Evolutionary conservation across 1,140 invertebrate genomes (phyloP), one percentile per base, ranked within the genome.

Genomic region (Dendroctonus ponderosae): DNA sequence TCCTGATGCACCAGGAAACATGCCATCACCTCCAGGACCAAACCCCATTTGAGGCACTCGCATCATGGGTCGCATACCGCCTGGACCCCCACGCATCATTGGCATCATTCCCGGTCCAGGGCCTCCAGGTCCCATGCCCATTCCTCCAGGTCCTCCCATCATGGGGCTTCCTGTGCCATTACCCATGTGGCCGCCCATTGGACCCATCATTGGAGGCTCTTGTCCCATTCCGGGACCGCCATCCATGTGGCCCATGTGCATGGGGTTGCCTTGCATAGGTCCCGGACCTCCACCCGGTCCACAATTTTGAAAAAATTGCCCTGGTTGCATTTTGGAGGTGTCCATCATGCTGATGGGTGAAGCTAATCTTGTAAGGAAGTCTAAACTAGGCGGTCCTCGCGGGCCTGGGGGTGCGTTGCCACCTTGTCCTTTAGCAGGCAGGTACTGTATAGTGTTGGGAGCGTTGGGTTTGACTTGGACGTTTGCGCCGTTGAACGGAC

Each of bases 371-470:
- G 94, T 93, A 65, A 97, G 83, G 79, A 97, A 97, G 67, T 97
- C 94, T 53, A 97, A 81, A 77, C 92, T 94, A 6, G 94, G 93
- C 1, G 92, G 91, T n/a, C 89, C 89, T 57, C 91, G 83, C 7
- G 87, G 83, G 56, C 83, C 83, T 9, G 42, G 11, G 70, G 83
- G 79, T 70, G 86, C 82, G 42, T 87, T 82, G 42, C 82, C 81
- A 70, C 89, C 84, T 74, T 92, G 92, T 8, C 92, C 89, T 80
- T 93, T 85, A 43, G 94, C 93, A 37, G 96, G 96, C 76, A 98
- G 86, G 83, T 98, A 98, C 81, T 98, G 96, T 75, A 98, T 98
- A 9, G 96, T 98, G 79, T 98, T 98, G 0, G 96, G 96, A 3
- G 95, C 95, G 80, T 91, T 96, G 1, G 95, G 91, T 82, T 97